Percentiles rank a stretch among this genome's conserved stretches.
Evolutionary conservation across 2,797 vertebrate species (phyloP).

Genomic region (Alcedo quadribrachys): DNA sequence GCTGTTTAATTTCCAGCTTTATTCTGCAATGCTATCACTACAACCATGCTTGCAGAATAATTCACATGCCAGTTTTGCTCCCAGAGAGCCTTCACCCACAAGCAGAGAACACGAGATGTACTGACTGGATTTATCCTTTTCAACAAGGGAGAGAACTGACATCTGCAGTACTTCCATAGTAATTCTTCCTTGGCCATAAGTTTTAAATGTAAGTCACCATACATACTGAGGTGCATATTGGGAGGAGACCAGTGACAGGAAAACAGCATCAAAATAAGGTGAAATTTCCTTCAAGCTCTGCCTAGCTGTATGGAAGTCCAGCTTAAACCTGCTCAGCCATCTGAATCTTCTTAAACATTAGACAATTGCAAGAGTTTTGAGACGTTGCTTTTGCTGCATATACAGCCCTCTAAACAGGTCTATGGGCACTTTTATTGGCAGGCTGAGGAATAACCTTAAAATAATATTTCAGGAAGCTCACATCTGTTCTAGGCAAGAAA

Average conservation of each 20-base stretch:
- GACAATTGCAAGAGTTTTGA: neutral
- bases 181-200: neutral
- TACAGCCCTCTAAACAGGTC: neutral
- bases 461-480: neutral
- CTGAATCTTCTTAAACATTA: neutral
- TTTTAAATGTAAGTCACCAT: neutral
- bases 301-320: neutral
- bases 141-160: neutral
- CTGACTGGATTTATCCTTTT: neutral
- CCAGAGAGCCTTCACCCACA: neutral
- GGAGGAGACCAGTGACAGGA: neutral
- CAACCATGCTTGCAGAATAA: neutral
- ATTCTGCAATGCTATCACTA: neutral
- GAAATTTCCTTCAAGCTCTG: neutral
- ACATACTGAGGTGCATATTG: neutral
- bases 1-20: neutral
- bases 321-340: neutral
- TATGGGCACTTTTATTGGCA: neutral
- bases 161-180: neutral
- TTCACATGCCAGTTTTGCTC: neutral
- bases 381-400: neutral
- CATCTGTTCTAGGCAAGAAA: neutral
- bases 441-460: neutral
- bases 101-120: neutral
- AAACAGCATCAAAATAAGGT: neutral